Evolutionary conservation across 2,113 vertebrate species (phyloP).

Genomic region (Reinhardtius hippoglossoides): DNA sequence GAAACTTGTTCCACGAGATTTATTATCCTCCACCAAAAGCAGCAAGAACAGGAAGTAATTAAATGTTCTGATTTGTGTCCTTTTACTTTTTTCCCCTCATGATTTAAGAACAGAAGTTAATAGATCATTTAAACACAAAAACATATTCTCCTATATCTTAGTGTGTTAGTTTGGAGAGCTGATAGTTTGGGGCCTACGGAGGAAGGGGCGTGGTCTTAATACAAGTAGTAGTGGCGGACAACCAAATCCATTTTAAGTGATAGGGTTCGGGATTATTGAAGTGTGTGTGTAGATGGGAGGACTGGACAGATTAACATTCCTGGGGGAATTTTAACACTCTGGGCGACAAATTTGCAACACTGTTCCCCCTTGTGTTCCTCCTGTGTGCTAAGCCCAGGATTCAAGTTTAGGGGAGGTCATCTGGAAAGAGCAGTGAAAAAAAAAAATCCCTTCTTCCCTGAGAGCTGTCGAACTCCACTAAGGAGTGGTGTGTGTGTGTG

Average conservation of each 20-base stretch:
- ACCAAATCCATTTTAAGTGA: slow-evolving; percentile 67
- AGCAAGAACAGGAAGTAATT: slow-evolving; percentile 24
- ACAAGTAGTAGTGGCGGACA: slow-evolving; percentile 40
- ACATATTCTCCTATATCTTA: neutral
- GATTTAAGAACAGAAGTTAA: neutral
- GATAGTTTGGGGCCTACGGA: neutral
- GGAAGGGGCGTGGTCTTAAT: neutral
- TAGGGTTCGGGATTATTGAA: slow-evolving; percentile 75
- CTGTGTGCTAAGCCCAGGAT: slow-evolving; percentile 75
- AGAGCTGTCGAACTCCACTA: slow-evolving; percentile 61
- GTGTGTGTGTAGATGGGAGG: slow-evolving; percentile 61
- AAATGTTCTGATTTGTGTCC: neutral
- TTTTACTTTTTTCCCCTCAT: neutral
- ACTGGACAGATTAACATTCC: slow-evolving; percentile 88
- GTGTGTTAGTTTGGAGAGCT: slow-evolving; percentile 10
- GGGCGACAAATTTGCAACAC: slow-evolving; percentile 86
- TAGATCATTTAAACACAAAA: neutral
- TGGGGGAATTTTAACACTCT: slow-evolving; percentile 87
- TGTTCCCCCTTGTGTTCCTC: slow-evolving; percentile 77
- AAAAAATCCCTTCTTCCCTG: slow-evolving; percentile 55
- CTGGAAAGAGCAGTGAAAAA: slow-evolving; percentile 74
- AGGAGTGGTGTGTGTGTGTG: slow-evolving; percentile 38
- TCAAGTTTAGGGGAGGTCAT: slow-evolving; percentile 78
- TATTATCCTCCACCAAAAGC: slow-evolving; percentile 26
- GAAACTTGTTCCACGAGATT: slow-evolving; percentile 4